Percentiles rank a stretch among this genome's conserved stretches.
phyloP scores from a whole-genome alignment of 2,797 vertebrate genomes.

The Aeoliscus strigatus region DNA sequence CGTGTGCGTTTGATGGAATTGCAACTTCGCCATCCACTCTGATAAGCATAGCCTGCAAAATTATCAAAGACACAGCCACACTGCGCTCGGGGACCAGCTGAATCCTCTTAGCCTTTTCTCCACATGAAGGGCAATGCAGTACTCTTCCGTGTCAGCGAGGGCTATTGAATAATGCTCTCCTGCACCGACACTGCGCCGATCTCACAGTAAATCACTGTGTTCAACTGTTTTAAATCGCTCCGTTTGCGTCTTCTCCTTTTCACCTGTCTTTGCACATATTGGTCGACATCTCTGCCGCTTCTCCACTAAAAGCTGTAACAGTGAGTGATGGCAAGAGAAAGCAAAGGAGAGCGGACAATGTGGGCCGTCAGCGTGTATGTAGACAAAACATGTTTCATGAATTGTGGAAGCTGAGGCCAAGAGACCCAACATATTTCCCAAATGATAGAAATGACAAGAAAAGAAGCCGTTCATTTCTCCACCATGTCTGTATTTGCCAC shows the following conservation, averaged over 20 bases:
- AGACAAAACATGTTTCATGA: conserved; percentile 14
- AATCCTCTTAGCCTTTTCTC: conserved; percentile 59
- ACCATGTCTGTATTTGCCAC: conserved; percentile 8
- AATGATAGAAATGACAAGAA: conserved; percentile 8
- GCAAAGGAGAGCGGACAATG: too few species aligned
- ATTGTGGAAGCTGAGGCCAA: conserved; percentile 15
- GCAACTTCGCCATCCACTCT: conserved; percentile 43
- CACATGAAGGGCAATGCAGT: conserved; percentile 68
- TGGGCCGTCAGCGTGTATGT: too few species aligned
- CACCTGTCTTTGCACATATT: not conserved
- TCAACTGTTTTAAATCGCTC: too few species aligned
- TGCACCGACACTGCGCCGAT: conserved; percentile 19
- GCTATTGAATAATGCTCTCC: conserved; percentile 37
- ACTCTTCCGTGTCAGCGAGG: conserved; percentile 51
- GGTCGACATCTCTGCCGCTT: too few species aligned
- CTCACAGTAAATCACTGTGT: too few species aligned
- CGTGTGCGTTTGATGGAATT: conserved; percentile 18
- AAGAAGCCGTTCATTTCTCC: conserved; percentile 6
- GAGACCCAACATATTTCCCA: conserved; percentile 9
- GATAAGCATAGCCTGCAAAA: conserved; percentile 52
- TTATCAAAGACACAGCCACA: conserved; percentile 40
- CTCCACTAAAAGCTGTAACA: not conserved
- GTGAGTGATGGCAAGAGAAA: not conserved
- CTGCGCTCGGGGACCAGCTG: conserved; percentile 50
- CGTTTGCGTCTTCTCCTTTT: not conserved